Evolutionary conservation across 2,797 vertebrate species (phyloP).

Genomic region (Cyprinodon diabolis): DNA sequence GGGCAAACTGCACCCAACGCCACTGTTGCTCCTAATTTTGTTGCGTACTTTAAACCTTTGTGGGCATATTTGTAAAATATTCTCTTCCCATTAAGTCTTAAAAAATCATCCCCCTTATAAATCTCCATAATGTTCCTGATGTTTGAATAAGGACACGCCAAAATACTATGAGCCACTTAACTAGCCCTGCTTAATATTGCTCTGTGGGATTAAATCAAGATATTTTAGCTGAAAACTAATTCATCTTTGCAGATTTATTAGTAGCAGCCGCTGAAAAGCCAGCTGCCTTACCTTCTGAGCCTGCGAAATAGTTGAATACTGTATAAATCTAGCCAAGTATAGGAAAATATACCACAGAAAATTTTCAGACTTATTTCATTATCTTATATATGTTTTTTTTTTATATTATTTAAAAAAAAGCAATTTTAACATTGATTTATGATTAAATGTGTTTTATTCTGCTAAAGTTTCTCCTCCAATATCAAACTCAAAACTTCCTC

Average conservation of each 20-base stretch:
- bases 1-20: no score
- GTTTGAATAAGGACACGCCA: conserved; percentile 12
- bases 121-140: conserved; percentile 3
- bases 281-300: not conserved
- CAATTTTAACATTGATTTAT: not conserved
- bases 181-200: conserved; percentile 20
- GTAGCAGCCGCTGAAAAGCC: not conserved
- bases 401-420: not conserved
- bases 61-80: conserved; percentile 7
- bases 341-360: not conserved
- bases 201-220: not conserved
- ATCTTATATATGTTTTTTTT: not conserved
- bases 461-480: not conserved
- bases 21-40: no score
- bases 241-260: conserved; percentile 6
- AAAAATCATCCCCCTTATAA: conserved; percentile 30
- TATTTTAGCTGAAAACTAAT: conserved; percentile 9
- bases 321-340: not conserved
- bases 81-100: conserved; percentile 11
- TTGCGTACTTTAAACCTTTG: conserved; percentile 3
- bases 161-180: conserved; percentile 21
- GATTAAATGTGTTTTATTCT: not conserved
- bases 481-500: not conserved
- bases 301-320: not conserved
- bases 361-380: not conserved